Evolutionary conservation across 2,888 invertebrate species (phyloP).

Genomic region (Monochamus alternatus): DNA sequence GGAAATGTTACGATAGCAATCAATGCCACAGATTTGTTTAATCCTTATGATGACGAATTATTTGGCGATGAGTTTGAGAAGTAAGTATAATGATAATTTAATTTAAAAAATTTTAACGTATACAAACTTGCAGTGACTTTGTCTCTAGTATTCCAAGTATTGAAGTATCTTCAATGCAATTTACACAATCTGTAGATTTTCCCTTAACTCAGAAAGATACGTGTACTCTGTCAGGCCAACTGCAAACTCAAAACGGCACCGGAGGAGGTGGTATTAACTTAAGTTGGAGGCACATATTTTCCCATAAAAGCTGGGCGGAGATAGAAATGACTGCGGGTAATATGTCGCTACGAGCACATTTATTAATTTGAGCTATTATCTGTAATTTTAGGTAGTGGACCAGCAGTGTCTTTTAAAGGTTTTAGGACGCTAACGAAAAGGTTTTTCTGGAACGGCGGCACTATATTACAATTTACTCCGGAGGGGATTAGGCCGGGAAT

Average conservation of each 20-base stretch:
- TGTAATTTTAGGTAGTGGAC: conserved; percentile 72
- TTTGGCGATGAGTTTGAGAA: conserved; percentile 69
- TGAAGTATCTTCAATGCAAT: conserved; percentile 94
- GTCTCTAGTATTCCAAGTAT: conserved; percentile 77
- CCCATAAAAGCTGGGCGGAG: conserved; percentile 92
- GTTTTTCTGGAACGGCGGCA: conserved; percentile 84
- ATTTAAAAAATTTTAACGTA: neutral
- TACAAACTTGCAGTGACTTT: conserved; percentile 50
- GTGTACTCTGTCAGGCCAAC: conserved; percentile 85
- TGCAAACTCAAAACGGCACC: conserved; percentile 91
- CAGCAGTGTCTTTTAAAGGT: conserved; percentile 83
- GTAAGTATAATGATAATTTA: conserved; percentile 54
- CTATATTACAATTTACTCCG: conserved; percentile 84
- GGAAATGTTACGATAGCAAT: conserved; percentile 90
- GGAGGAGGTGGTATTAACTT: conserved; percentile 86
- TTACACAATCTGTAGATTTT: conserved; percentile 94
- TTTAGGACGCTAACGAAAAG: conserved; percentile 83
- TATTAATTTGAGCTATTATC: neutral
- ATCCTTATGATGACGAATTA: conserved; percentile 83
- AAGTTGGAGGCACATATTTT: conserved; percentile 83
- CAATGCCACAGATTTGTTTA: conserved; percentile 95
- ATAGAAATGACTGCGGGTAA: conserved; percentile 86
- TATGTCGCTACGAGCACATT: no score
- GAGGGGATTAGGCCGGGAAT: conserved; percentile 85
- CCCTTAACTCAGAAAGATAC: conserved; percentile 91